These are phyloP conservation scores for Hymenochirus boettgeri DNA, from an alignment of 2,113 vertebrate species.

Conservation along the genomic window DNA sequence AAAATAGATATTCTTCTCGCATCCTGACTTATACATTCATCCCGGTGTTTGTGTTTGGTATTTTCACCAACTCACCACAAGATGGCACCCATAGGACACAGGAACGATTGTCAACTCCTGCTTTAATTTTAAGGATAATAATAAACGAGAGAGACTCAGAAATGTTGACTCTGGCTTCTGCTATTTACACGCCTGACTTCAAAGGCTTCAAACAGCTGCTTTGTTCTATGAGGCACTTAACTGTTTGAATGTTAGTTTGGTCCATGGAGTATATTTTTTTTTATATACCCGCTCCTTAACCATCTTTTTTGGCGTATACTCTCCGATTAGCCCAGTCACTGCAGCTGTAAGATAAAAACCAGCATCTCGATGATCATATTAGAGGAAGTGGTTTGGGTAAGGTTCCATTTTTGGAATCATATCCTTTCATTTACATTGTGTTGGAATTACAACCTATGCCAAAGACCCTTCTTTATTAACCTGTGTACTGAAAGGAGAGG, in stretches of 20 bases:
- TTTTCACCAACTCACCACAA: not conserved
- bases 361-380: no score
- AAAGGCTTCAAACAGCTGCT: slow-evolving; percentile 42
- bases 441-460: no score
- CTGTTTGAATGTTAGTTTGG: slow-evolving; percentile 35
- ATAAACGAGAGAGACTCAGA: slow-evolving; percentile 29
- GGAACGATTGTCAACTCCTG: not conserved
- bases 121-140: slow-evolving; percentile 20
- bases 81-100: slow-evolving; percentile 27
- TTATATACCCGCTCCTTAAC: not conserved
- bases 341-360: not conserved
- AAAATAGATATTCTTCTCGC: no score
- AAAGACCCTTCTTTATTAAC: no score
- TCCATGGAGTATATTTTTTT: slow-evolving; percentile 16
- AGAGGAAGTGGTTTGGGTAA: no score
- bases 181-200: slow-evolving; percentile 44
- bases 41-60: not conserved
- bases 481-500: no score
- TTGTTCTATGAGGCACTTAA: slow-evolving; percentile 39
- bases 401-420: no score
- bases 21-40: no score
- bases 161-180: slow-evolving; percentile 40
- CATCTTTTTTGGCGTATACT: not conserved
- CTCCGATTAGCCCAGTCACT: not conserved
- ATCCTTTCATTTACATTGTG: no score